Evolutionary conservation across 2,888 invertebrate species (phyloP), one percentile per base, ranked within the genome.

Genomic region (Atrina japonica): DNA sequence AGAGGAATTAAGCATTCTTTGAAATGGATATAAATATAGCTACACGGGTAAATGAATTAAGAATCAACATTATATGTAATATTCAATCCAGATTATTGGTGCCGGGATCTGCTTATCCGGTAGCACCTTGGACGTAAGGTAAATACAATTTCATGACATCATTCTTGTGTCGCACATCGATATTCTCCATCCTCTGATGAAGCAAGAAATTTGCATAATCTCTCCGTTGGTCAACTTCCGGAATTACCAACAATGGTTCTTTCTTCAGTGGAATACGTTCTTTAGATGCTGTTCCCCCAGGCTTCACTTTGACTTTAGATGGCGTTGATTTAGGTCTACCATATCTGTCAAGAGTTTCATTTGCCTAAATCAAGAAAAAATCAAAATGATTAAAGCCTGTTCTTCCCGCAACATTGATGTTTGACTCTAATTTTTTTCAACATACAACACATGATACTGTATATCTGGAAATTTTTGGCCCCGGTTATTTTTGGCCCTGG

Each of bases 151-250:
- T 87, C 68, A 85, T 75, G 23, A 84, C 73, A 30, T 83, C 82
- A 61, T 83, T 80, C 43, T 77, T 82, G 45, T 83, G 83, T 53
- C 84, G 77, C 0, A 76, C 60, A 14, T 74, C 80, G 47, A 88
- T 84, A 58, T 83, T 82, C 14, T 79, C 73, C 0, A 87, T 56
- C 49, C 88, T 76, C 63, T 88, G 82, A n/a, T 85, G 80, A 18
- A 85, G 76, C 0, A 88, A 69, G 61, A 75, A 87, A 60, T 86
- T 83, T 11, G 88, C 87, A 58, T 88, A 85, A 65, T 88, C 86
- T 55, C 88, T 66, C n/a, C 85, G 60, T 71, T 88, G 84, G 49
- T 84, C 87, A 14, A 84, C 79, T 43, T 87, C 85, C 1, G 70
- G 75, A 5, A 78, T 73, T 5, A 58, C 72, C 52, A 86, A 72